Percentiles rank a stretch among this genome's conserved stretches.
Evolutionary conservation across 1,140 invertebrate species (phyloP).

Genomic region (Meloidogyne exigua): DNA sequence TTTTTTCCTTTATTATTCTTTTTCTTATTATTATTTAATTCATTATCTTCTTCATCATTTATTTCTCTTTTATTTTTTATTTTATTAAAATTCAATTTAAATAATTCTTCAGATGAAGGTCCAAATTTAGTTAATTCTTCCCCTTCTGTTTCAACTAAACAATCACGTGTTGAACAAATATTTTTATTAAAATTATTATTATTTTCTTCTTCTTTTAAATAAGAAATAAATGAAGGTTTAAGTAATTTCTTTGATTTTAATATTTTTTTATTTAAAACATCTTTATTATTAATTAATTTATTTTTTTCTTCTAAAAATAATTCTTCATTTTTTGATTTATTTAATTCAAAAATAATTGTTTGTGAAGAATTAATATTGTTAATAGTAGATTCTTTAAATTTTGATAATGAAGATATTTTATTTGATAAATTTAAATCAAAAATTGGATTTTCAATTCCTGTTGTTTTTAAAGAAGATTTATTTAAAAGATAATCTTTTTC

Average conservation of each 20-base stretch:
- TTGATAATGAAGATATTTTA: neutral
- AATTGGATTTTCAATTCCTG: neutral
- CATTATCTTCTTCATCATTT: too few relatives aligned
- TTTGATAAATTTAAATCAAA: neutral
- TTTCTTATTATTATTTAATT: neutral
- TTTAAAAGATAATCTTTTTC: neutral
- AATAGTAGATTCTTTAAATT: neutral
- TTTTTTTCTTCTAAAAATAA: too few relatives aligned
- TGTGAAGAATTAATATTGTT: too few relatives aligned
- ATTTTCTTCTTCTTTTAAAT: neutral
- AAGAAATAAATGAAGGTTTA: constrained; percentile 1
- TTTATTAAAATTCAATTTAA: neutral
- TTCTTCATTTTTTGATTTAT: too few relatives aligned
- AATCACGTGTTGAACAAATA: neutral
- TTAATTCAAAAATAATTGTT: too few relatives aligned
- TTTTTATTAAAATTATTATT: neutral
- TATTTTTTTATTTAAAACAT: neutral
- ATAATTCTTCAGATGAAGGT: neutral
- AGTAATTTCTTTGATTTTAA: neutral
- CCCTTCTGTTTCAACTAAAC: neutral
- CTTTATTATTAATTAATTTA: too few relatives aligned
- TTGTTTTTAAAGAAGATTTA: too few relatives aligned
- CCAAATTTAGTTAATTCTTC: neutral
- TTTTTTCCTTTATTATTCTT: neutral
- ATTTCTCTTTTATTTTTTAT: neutral